phyloP scores from a whole-genome alignment of 2,113 vertebrate species.

The Okapia johnstoni region DNA sequence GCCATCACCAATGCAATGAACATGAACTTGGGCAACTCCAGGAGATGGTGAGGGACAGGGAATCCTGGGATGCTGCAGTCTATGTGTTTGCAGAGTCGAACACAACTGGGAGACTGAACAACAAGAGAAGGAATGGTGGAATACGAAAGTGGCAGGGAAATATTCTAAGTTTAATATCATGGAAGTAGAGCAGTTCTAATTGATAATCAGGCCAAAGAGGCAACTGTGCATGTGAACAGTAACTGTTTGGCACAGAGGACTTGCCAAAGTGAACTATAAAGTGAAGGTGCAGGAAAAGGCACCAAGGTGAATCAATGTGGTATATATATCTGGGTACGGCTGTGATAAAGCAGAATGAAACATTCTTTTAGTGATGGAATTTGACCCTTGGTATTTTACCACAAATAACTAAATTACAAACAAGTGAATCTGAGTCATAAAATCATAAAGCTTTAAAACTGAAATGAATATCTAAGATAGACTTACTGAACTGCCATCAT shows the following conservation, averaged over 20 bases:
- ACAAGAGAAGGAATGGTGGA: neutral
- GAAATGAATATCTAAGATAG: neutral
- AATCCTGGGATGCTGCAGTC: neutral
- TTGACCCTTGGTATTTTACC: conserved; percentile 19
- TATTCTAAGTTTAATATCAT: neutral
- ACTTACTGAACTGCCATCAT: neutral
- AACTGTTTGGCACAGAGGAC: neutral
- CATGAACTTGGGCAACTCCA: neutral
- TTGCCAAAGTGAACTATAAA: neutral
- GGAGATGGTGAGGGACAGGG: neutral
- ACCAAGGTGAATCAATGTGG: rapidly evolving
- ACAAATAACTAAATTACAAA: neutral
- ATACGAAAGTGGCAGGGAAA: neutral
- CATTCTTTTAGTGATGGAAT: neutral
- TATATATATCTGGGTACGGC: neutral
- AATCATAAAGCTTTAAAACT: conserved; percentile 50
- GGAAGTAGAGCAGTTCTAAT: neutral
- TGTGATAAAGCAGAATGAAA: neutral
- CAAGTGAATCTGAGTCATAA: neutral
- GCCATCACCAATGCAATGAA: neutral
- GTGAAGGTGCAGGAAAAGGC: neutral
- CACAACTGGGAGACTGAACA: neutral
- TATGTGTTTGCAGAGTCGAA: neutral
- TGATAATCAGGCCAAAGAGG: neutral
- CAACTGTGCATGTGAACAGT: neutral